Base-by-base conservation (phyloP, 2,797 vertebrate species). In the Thalassophryne amazonica region DNA sequence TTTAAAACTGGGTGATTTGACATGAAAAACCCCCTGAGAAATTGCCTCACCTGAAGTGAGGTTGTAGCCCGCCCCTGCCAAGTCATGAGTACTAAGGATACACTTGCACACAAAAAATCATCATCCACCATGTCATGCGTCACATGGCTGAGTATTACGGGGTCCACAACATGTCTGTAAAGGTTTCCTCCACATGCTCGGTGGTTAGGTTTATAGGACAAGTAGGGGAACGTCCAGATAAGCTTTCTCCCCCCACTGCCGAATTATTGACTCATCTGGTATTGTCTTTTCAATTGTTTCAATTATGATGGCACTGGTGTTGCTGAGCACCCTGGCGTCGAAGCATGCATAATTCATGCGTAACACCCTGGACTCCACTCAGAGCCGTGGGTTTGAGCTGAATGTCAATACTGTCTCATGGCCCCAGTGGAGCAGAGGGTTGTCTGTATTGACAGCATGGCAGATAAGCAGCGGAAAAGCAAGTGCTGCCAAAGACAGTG, bases 211-310 rank as follows among this genome's bases (percentile, higher is more conserved):
- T 76, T 68, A 74, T 73, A 75, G 68, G 74, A 69, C 69, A 55
- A 64, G 75, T 66, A 70, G 85, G 73, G 72, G 73, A 78, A 82
- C 62, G 72, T 80, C 74, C 75, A 76, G 87, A 86, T 89, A 75
- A 81, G 73, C 88, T 88, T 73, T 81, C 75, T 63, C 78, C 81
- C 74, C 85, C 85, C 75, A 84, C 86, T 81, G 87, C 84, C 86
- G 86, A 86, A 90, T 89, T 89, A 91, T 92, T 88, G 90, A 92
- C 86, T 88, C 81, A 89, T 86, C 86, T 86, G 85, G 82, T 88
- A 90, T 89, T 91, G 88, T 91, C 86, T 90, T 91, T 90, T 91
- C 89, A 90, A 86, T 90, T 85, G 87, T 91, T 87, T 91, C 90
- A 90, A 90, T 92, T 91, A 91, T 90, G 89, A 89, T 91, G 86